Evolutionary conservation across 2,888 invertebrate species (phyloP).

Genomic region (Apodemia mormo): DNA sequence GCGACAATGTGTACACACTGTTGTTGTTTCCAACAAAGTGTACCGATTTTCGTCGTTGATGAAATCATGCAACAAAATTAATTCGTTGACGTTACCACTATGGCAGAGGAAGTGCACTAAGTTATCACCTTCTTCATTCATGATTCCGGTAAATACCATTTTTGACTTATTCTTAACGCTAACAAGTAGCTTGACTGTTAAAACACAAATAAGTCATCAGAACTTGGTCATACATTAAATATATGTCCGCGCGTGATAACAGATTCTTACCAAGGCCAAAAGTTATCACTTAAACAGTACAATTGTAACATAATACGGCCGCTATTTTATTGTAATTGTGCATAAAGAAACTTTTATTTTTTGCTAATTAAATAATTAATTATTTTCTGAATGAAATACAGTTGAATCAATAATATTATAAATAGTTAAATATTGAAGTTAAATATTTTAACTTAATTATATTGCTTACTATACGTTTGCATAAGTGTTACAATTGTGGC

Average conservation of each 20-base stretch:
- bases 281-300: neutral
- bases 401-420: too few species aligned
- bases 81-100: neutral
- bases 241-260: neutral
- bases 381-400: too few species aligned
- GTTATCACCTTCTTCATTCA: neutral
- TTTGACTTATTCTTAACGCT: neutral
- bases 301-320: too few species aligned
- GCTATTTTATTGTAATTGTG: too few species aligned
- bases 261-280: neutral
- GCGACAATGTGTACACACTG: slow-evolving; percentile 2
- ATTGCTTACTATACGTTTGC: too few species aligned
- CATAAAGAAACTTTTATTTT: too few species aligned
- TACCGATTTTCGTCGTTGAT: neutral
- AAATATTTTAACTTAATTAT: too few species aligned
- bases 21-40: neutral
- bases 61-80: neutral
- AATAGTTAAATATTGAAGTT: too few species aligned
- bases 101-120: neutral
- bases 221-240: neutral
- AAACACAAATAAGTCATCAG: neutral
- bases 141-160: neutral
- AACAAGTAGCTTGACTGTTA: neutral
- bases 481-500: too few species aligned
- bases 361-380: too few species aligned